Evolutionary conservation across 2,113 vertebrate genomes (phyloP), one percentile per base, ranked within the genome.

Genomic region (Mirza zaza): DNA sequence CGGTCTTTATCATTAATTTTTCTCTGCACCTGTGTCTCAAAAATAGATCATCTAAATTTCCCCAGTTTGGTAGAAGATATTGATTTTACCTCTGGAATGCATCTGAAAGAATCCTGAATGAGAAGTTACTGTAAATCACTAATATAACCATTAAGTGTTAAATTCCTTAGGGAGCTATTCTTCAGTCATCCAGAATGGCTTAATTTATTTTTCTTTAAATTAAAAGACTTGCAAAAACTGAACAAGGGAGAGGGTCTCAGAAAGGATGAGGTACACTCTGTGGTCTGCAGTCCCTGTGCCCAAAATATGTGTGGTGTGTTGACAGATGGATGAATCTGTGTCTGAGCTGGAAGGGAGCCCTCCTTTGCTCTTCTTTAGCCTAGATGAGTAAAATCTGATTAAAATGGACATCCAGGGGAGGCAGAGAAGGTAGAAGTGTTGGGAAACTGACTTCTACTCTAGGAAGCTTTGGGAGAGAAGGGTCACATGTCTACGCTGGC

Each of bases 21-120:
- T 76, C 57, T 80, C 75, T 59, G 14, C 68, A 80, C 50, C 76
- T 82, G 1, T 67, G 42, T 85, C 87, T 95, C 87, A 70, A 81
- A 97, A 96, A 73, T 68, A 67, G 32, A 81, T 95, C 83, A 94
- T 75, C 39, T 92, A 25, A 75, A 87, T 90, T 36, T 80, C 91
- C 95, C 50, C 80, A 90, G n/a, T 87, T 91, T 89, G 50, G 65
- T 93, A 45, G 75, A 73, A 75, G 15, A 36, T 96, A 97, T 79
- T 97, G 96, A 93, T 97, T 97, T 96, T 93, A 90, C 52, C 77
- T 93, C 89, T 77, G 45, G 82, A 63, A 87, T 57, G 87, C 80
- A 92, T 91, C 94, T 90, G 71, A 96, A 96, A 96, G 94, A 92
- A 95, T 91, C 65, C 18, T 82, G 71, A 96, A 92, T 97, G 91